These are phyloP conservation scores for Cryptoprocta ferox DNA, from an alignment of 2,797 vertebrate genomes.

Conservation along the genomic window DNA sequence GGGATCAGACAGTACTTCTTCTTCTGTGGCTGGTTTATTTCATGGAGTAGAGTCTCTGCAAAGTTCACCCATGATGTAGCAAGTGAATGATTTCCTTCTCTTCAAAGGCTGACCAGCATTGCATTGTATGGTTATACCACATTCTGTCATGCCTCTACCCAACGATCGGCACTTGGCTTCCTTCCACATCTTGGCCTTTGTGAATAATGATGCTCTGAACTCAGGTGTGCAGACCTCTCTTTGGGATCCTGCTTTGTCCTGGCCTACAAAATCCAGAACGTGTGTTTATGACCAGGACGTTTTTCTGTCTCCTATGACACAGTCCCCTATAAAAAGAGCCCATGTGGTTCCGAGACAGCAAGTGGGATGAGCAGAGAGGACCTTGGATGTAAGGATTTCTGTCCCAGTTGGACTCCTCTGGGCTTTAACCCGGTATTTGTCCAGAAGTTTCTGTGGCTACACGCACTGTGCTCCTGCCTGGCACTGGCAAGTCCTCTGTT, in stretches of 20 bases:
- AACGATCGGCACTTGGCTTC: background rate
- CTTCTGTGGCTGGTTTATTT: background rate
- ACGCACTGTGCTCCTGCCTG: background rate
- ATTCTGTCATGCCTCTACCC: background rate
- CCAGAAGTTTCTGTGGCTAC: background rate
- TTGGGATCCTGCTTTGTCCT: background rate
- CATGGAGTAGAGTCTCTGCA: background rate
- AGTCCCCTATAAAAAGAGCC: background rate
- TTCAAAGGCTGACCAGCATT: background rate
- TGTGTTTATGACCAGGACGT: background rate
- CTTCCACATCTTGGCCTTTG: background rate
- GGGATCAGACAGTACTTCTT: background rate
- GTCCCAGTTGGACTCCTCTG: background rate
- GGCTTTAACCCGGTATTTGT: background rate
- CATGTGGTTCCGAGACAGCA: background rate
- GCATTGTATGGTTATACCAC: background rate
- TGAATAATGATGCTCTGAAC: background rate
- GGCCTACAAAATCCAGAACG: background rate
- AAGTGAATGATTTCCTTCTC: background rate
- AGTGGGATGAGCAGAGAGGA: background rate
- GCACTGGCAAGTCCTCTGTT: background rate
- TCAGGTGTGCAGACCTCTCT: background rate
- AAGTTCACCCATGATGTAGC: background rate
- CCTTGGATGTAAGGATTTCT: background rate
- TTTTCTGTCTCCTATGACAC: background rate